phyloP scores from a whole-genome alignment of 2,888 invertebrate genomes.

The Drosophila mimica region DNA sequence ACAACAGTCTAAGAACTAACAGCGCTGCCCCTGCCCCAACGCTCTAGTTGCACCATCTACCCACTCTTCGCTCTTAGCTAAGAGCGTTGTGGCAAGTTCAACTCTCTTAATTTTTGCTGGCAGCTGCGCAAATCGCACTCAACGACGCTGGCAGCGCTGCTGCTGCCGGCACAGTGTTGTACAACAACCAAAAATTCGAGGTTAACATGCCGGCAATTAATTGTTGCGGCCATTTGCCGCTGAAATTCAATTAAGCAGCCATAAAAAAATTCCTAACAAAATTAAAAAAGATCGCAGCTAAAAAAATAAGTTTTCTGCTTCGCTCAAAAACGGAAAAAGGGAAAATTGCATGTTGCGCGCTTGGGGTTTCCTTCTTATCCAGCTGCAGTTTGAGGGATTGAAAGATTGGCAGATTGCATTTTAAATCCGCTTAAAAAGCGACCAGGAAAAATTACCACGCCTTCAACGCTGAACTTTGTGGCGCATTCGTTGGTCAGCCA shows the following conservation, averaged over 20 bases:
- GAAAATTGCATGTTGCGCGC: not conserved
- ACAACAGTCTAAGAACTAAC: constrained; percentile 1
- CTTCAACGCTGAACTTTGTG: constrained; percentile 14
- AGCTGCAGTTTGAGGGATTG: not conserved
- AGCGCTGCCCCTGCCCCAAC: not conserved
- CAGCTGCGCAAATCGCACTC: constrained; percentile 23
- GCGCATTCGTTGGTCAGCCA: constrained; percentile 47
- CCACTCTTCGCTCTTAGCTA: constrained; percentile 19
- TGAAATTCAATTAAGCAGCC: constrained; percentile 65
- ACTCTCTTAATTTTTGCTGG: constrained; percentile 23
- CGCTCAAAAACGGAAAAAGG: not conserved
- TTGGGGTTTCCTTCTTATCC: constrained; percentile 2
- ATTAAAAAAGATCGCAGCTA: not conserved
- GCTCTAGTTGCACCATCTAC: no score
- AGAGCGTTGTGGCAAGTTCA: constrained; percentile 19
- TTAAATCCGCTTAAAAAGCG: constrained; percentile 60
- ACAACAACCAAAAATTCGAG: constrained; percentile 48
- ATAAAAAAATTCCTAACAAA: constrained; percentile 47
- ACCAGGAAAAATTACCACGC: constrained; percentile 19
- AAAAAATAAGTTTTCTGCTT: not conserved
- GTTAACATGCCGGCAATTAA: constrained; percentile 70
- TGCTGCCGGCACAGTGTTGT: constrained; percentile 23
- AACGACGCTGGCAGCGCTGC: constrained; percentile 10
- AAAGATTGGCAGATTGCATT: constrained; percentile 61
- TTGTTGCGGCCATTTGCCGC: constrained; percentile 53